Evolutionary conservation across 2,888 invertebrate genomes (phyloP), one percentile per base, ranked within the genome.

Genomic region (Cryptophagus acutangulus): DNA sequence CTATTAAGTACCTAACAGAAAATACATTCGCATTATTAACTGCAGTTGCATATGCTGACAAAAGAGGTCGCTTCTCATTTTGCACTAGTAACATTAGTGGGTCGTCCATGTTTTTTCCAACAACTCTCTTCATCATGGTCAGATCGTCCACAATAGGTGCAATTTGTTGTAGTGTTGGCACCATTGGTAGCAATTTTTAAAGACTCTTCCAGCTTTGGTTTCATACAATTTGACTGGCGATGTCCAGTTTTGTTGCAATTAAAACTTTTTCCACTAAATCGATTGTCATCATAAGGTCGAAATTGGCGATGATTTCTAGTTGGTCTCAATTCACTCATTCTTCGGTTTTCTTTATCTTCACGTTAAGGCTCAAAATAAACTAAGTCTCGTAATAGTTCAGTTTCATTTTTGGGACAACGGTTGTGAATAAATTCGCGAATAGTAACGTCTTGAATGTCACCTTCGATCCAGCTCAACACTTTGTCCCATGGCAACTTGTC

Each of bases 101-200:
- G 24, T 8, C 24, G 24, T n/a, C 24, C 24, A 20, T 20, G 24
- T n/a, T 20, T 20, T 20, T 20, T 20, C 24, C 24, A 20, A n/a
- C 24, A 20, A 8, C n/a, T n/a, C 6, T 20, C n/a, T 20, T 20
- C 24, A n/a, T 6, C n/a, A n/a, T 20, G 24, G 6, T n/a, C 24
- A 20, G n/a, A 8, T 6, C 24, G 6, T 20, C n/a, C n/a, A 20
- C 24, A 20, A 20, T 20, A n/a, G 6, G 24, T 20, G n/a, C 24
- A 20, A 8, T 6, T 20, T 20, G 24, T 6, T 20, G 6, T 20
- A n/a, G 24, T 20, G 6, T n/a, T n/a, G 6, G 6, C n/a, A 8
- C n/a, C n/a, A 20, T 20, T 20, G 6, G 6, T n/a, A 6, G 6
- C 6, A 8, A 8, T 20, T 8, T 6, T 20, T n/a, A n/a, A 20